A percentile compares a stretch with the other conserved stretches of the same genome.
Evolutionary conservation across 2,797 vertebrate genomes (phyloP).

Genomic region (Liasis olivaceus): DNA sequence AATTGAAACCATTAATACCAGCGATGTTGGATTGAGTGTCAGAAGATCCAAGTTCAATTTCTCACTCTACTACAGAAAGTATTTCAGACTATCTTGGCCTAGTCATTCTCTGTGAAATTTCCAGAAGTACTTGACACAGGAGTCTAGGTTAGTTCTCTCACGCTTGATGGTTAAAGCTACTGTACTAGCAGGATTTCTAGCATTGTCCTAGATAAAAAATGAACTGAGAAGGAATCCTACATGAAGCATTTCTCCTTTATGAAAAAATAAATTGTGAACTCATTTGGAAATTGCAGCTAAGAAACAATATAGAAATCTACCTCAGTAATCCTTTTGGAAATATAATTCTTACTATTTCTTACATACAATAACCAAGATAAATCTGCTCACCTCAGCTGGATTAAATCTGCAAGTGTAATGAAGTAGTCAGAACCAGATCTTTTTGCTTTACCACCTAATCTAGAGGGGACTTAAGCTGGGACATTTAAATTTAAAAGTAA

Average conservation of each 20-base stretch:
- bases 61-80: constrained; percentile 1
- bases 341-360: background rate
- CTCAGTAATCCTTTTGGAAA: background rate
- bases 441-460: background rate
- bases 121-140: constrained; percentile 25
- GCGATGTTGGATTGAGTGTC: background rate
- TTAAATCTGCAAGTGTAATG: background rate
- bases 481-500: background rate
- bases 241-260: background rate
- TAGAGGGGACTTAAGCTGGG: background rate
- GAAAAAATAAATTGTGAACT: background rate
- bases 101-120: constrained; percentile 1
- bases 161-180: background rate
- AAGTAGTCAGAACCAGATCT: background rate
- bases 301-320: background rate
- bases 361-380: background rate
- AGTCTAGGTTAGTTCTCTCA: background rate
- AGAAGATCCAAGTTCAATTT: constrained; percentile 27
- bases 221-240: background rate
- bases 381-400: background rate
- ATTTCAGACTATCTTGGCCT: background rate
- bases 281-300: background rate
- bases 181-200: background rate
- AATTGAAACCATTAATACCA: background rate
- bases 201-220: background rate